Evolutionary conservation across 1,140 invertebrate genomes (phyloP).

Genomic region (Saccostrea cuccullata): DNA sequence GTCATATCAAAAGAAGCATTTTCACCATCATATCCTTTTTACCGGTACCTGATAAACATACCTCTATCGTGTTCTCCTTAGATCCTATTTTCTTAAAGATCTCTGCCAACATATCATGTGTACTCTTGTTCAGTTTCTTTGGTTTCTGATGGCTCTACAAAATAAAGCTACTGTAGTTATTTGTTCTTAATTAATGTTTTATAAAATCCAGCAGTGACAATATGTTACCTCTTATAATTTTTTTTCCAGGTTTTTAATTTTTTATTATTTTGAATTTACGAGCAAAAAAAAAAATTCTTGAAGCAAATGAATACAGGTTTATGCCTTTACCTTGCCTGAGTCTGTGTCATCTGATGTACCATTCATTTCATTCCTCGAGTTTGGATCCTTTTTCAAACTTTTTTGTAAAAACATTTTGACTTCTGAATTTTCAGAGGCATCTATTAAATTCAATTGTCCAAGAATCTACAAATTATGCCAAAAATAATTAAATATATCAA

Average conservation of each 20-base stretch:
- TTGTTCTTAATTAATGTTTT: no score
- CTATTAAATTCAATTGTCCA: conserved; percentile 88
- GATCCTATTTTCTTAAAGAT: conserved; percentile 96
- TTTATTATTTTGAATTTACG: no score
- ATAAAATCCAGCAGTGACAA: no score
- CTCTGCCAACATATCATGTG: conserved; percentile 90
- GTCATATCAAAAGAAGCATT: background rate
- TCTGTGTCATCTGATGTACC: conserved; percentile 59
- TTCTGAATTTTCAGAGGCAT: conserved; percentile 89
- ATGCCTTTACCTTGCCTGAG: conserved; percentile 51
- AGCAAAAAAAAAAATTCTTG: no score
- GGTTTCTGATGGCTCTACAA: conserved; percentile 63
- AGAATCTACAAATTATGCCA: conserved; percentile 81
- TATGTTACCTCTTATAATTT: no score
- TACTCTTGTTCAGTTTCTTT: conserved; percentile 84
- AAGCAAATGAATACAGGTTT: no score
- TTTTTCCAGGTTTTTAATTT: no score
- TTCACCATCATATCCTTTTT: no score
- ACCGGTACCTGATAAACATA: conserved; percentile 64
- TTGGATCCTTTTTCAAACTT: conserved; percentile 80
- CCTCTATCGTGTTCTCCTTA: conserved; percentile 91
- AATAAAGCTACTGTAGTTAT: background rate
- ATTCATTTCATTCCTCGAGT: conserved; percentile 66
- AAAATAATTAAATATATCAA: background rate
- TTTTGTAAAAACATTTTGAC: conserved; percentile 88